phyloP scores from a whole-genome alignment of 37 sponge, comb jelly and placozoan species.

The Oopsacas minuta region DNA sequence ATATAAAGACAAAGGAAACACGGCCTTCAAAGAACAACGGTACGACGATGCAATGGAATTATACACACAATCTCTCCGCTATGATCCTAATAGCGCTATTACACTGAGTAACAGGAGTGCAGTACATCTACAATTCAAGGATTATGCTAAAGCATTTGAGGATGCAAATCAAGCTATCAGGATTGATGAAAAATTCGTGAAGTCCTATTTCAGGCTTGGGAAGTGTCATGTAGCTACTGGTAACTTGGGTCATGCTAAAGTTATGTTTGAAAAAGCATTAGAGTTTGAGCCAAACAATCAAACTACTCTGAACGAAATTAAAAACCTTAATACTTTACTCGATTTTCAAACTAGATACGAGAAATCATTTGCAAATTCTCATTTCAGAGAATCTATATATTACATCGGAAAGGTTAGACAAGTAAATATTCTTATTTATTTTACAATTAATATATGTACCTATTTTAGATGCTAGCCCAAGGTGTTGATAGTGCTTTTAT shows the following conservation, averaged over 20 bases:
- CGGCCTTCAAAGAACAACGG: slow-evolving; percentile 42
- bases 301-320: slow-evolving; percentile 42
- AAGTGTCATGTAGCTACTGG: slow-evolving; percentile 80
- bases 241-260: slow-evolving; percentile 50
- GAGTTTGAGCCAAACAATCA: slow-evolving; percentile 36
- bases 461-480: not conserved
- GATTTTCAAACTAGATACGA: not conserved
- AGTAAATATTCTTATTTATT: not conserved
- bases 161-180: slow-evolving; percentile 38
- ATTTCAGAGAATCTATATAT: not conserved
- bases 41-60: slow-evolving; percentile 46
- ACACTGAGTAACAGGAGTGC: slow-evolving; percentile 74
- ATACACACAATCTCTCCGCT: slow-evolving; percentile 51
- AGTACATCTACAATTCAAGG: slow-evolving; percentile 55
- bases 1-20: slow-evolving; percentile 49
- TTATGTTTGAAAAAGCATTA: slow-evolving; percentile 46
- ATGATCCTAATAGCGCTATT: slow-evolving; percentile 36
- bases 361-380: not conserved
- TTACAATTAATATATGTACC: too few relatives aligned
- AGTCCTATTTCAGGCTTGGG: slow-evolving; percentile 68
- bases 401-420: not conserved
- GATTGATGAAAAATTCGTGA: slow-evolving; percentile 29
- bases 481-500: not conserved
- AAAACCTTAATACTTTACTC: not conserved
- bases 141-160: slow-evolving; percentile 43